Evolutionary conservation across 2,797 vertebrate genomes (phyloP), one percentile per base, ranked within the genome.

Genomic region (Miichthys miiuy): DNA sequence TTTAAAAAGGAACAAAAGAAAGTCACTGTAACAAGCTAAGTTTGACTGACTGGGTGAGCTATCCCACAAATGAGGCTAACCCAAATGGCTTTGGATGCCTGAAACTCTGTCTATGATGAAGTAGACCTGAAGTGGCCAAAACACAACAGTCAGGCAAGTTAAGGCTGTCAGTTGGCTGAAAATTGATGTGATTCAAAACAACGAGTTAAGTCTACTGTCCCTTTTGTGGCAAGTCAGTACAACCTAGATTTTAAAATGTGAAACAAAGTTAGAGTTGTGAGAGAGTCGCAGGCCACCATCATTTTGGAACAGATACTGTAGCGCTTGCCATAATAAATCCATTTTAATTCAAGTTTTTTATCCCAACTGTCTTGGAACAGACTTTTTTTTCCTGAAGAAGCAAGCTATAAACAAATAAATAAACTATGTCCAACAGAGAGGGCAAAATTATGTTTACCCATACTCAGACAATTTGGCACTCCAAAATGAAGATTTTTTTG

Each of bases 371-470:
- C 57, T 77, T 74, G 50, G 64, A 81, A 69, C 66, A 54, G 75
- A 70, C 64, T 72, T 56, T 51, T 51, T 57, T 72, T 47, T 88
- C 55, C 51, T 52, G 64, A 81, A 80, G 71, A 89, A 82, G 71
- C 60, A 64, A 77, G 55, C 27, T 57, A 42, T 82, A 84, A 90
- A 87, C 75, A 72, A 85, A 86, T 46, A 87, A 83, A 79, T 54
- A 72, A 84, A 79, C 48, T 61, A 56, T 44, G 58, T 81, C 73
- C 79, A 85, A 77, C 79, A 70, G 79, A 81, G 73, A 74, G 79
- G 81, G 64, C 68, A 70, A 82, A 76, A 77, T 73, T 27, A 42
- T 86, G 75, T 90, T 88, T 89, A 76, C 76, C 80, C 75, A 78
- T 82, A 56, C 61, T 79, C 70, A 79, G 75, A 90, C 56, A 56